A percentile compares a stretch with the other conserved stretches of the same genome.
These are phyloP conservation scores for Horisme vitalbata DNA, from an alignment of 2,888 invertebrate genomes.

Conservation along the genomic window DNA sequence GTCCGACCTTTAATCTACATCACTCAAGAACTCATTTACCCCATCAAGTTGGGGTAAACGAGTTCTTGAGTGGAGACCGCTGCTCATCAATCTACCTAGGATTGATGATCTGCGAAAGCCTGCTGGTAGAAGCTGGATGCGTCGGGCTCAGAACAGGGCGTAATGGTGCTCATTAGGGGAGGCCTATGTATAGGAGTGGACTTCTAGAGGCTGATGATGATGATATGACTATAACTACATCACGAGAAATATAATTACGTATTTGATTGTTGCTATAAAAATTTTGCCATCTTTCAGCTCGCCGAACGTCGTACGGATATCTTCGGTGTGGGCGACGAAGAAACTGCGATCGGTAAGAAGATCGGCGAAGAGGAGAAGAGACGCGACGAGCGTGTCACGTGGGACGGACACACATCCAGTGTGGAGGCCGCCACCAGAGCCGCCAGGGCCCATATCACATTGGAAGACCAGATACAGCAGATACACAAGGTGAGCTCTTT, in stretches of 20 bases:
- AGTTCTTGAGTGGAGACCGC: too few species aligned
- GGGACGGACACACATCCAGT: slow-evolving; percentile 99
- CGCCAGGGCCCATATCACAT: slow-evolving; percentile 96
- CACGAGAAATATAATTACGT: neutral
- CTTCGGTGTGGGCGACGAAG: slow-evolving; percentile 99
- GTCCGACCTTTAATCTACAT: too few species aligned
- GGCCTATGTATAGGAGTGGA: too few species aligned
- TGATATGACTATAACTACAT: too few species aligned
- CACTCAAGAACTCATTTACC: too few species aligned
- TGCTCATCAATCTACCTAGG: too few species aligned
- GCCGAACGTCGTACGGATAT: slow-evolving; percentile 99
- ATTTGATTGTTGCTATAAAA: neutral
- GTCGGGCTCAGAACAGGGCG: too few species aligned
- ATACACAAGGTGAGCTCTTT: slow-evolving; percentile 90
- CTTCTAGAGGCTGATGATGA: too few species aligned
- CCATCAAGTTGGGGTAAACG: too few species aligned
- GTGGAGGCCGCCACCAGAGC: slow-evolving; percentile 97
- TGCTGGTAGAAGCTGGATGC: too few species aligned
- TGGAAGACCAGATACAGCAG: slow-evolving; percentile 98
- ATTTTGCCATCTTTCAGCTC: slow-evolving; percentile 78
- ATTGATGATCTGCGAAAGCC: too few species aligned
- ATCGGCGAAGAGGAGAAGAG: slow-evolving; percentile 95
- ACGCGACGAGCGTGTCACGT: slow-evolving; percentile 95
- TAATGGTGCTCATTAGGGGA: too few species aligned
- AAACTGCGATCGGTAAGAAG: slow-evolving; percentile 99